phyloP scores from a whole-genome alignment of 92 coral and sea anemone species.

The Palythoa grandiflora region DNA sequence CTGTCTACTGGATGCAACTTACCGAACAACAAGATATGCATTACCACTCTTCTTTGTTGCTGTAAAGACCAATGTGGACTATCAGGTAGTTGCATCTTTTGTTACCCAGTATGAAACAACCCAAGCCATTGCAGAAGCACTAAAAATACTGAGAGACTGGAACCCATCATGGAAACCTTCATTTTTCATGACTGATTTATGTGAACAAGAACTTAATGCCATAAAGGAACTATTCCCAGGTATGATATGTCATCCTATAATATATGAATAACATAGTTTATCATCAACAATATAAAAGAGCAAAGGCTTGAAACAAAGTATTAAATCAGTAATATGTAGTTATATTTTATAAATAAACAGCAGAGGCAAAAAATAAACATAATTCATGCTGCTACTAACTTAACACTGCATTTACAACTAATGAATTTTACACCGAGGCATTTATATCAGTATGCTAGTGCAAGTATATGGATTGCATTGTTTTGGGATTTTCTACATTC shows the following conservation, averaged over 20 bases:
- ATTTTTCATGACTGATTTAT: constrained; percentile 59
- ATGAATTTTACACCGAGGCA: not conserved
- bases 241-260: not conserved
- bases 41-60: constrained; percentile 51
- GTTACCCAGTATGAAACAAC: constrained; percentile 31
- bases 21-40: constrained; percentile 51
- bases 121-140: constrained; percentile 29
- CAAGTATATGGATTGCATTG: not conserved
- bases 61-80: constrained; percentile 50
- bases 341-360: not conserved
- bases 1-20: constrained; percentile 59
- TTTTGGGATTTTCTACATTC: not conserved
- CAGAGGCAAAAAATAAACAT: not conserved
- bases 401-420: not conserved
- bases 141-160: constrained; percentile 41
- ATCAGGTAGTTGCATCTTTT: constrained; percentile 44
- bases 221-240: constrained; percentile 62
- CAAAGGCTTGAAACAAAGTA: not conserved
- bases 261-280: not conserved
- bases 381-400: not conserved
- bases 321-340: not conserved
- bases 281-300: not conserved
- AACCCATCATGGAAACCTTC: constrained; percentile 58
- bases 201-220: constrained; percentile 65
- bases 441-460: not conserved